Evolutionary conservation across 1,140 invertebrate species (phyloP), one percentile per base, ranked within the genome.

Genomic region (Diploscapter pachys): DNA sequence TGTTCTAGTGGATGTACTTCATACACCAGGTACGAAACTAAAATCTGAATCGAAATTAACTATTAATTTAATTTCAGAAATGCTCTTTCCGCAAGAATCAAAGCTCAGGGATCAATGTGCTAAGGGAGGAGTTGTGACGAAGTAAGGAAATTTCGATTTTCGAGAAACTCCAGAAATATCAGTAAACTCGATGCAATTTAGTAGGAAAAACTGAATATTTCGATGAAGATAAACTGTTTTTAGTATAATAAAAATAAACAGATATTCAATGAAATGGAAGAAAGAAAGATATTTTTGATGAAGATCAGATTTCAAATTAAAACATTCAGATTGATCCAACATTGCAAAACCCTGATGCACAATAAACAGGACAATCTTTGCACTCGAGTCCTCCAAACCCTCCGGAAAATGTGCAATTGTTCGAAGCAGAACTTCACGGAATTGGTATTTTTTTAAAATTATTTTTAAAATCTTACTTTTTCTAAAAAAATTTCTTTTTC

Each of bases 281-380:
- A 75, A 64, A 68, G 31, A 5, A 55, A 5, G 57, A 59, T 59
- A 11, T 59, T 31, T 59, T 59, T 11, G 31, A 11, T 65, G 13
- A 65, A 31, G 55, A n/a, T 53, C 51, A 66, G n/a, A 9, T 63
- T 4, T 6, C 50, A 68, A 73, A 50, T 63, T 72, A 13, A n/a
- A 49, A 5, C 9, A 76, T 88, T 89, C 82, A 95, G 94, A 82
- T 88, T 99, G 49, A 98, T 99, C 73, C 93, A 93, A 80, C 96
- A 98, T 83, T 97, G 95, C 1, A 94, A 98, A 87, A 93, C 93
- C 81, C 87, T 99, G 64, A 87, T 98, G 71, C 95, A 98, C 88
- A 94, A 98, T 86, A 98, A 95, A 85, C 95, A 98, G 87, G 96
- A 98, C 84, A 95, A 95, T 86, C 88, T 99, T 49, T 99, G 96